Base-by-base conservation (phyloP, 2,797 vertebrate genomes). In the Enteromius anoplus region DNA sequence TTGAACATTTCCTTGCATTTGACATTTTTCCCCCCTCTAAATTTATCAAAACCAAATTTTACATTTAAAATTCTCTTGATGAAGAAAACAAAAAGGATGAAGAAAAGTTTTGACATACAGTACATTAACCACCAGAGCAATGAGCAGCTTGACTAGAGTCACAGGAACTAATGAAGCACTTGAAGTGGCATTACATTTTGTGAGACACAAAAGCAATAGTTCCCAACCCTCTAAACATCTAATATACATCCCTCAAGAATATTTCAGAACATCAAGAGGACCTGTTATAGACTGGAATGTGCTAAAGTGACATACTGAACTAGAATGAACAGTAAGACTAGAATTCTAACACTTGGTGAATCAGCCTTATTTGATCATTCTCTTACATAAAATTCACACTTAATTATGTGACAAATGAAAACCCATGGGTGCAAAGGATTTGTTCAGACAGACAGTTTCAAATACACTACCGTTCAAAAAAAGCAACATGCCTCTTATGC, bases 1-100 rank as follows among this genome's bases (percentile, higher is more conserved):
- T 95, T 95, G 82, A 92, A 86, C 88, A 66, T 88, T 89, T 93
- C 93, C 55, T 89, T 93, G 92, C 93, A 81, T 89, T 93, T 92
- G 91, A 94, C 92, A 93, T 92, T 88, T 88, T 42, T 42, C 10
- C 42, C 82, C 85, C 34, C 42, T 85, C 88, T 85, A 84, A 89
- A 91, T 91, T 93, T 87, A 88, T 93, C 89, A 78, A 88, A 88
- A 91, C 91, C 83, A 92, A 85, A 92, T 85, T 86, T 78, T 93
- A 92, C 89, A 92, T 84, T 89, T 90, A 93, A 89, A 86, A 91
- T 90, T 91, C 85, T 90, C 85, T 90, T 85, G 76, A 92, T 89
- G 87, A 87, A 85, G 84, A 91, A 89, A 89, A 83, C 85, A 86
- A 84, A 88, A 86, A 78, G 60, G 62, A 69, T 75, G 81, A 85